phyloP scores from a whole-genome alignment of 2,113 vertebrate species.

The Symphodus melops region DNA sequence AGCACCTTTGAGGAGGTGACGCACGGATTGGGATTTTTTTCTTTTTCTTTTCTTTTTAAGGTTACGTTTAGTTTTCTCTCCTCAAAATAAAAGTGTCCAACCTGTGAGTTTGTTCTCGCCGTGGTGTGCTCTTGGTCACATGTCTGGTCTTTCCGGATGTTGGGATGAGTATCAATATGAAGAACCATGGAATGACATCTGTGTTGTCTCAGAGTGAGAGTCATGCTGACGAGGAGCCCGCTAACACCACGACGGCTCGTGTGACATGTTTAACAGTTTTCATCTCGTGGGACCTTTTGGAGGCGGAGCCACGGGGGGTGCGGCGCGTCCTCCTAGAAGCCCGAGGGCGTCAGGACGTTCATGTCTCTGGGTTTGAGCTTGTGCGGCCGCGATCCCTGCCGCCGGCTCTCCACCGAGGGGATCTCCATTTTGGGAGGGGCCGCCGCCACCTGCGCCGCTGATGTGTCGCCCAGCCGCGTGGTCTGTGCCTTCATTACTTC shows the following conservation, averaged over 20 bases:
- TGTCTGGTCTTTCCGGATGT: too few species aligned
- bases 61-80: too few species aligned
- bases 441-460: slow-evolving; percentile 78
- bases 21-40: too few species aligned
- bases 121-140: too few species aligned
- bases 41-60: too few species aligned
- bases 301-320: neutral
- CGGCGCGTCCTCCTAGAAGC: slow-evolving; percentile 80
- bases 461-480: slow-evolving; percentile 83
- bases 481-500: slow-evolving; percentile 92
- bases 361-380: slow-evolving; percentile 90
- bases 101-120: too few species aligned
- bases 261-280: neutral
- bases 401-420: slow-evolving; percentile 84
- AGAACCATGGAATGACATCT: too few species aligned
- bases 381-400: slow-evolving; percentile 83
- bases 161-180: too few species aligned
- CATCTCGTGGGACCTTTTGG: slow-evolving; percentile 25
- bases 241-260: neutral
- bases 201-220: too few species aligned
- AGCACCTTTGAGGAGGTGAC: too few species aligned
- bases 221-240: too few species aligned
- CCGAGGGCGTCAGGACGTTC: slow-evolving; percentile 92
- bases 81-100: too few species aligned
- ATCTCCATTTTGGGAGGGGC: slow-evolving; percentile 93